phyloP scores from a whole-genome alignment of 2,113 vertebrate species.

The Spheniscus mendiculus region DNA sequence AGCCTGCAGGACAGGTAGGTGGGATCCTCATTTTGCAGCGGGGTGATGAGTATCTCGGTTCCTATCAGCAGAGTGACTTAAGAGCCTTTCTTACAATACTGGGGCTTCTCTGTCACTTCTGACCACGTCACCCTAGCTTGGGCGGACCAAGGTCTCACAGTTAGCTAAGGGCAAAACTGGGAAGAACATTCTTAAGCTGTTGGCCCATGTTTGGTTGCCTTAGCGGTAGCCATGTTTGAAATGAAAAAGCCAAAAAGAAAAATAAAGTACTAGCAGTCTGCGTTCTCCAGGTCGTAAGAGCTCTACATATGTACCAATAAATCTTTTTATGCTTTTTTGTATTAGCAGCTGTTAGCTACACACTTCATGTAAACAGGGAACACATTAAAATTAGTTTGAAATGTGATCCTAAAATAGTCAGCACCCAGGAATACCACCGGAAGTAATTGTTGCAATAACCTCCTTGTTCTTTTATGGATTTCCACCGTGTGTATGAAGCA shows the following conservation, averaged over 20 bases:
- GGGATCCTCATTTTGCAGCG: not conserved
- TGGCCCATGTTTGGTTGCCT: not conserved
- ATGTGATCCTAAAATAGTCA: not conserved
- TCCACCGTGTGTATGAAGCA: not conserved
- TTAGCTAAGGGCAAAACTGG: not conserved
- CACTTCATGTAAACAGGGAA: not conserved
- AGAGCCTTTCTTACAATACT: not conserved
- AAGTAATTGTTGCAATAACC: not conserved
- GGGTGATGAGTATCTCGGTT: not conserved
- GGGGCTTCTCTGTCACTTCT: not conserved
- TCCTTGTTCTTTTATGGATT: not conserved
- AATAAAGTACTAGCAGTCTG: not conserved
- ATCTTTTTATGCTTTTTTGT: not conserved
- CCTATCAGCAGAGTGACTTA: too few relatives aligned
- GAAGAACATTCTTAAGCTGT: not conserved
- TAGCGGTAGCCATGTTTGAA: not conserved
- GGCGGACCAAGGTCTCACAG: not conserved
- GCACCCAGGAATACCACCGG: not conserved
- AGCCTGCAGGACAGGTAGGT: not conserved
- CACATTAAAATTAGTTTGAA: not conserved
- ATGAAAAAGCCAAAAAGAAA: not conserved
- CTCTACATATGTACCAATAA: fast-evolving
- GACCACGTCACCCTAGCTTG: too few relatives aligned
- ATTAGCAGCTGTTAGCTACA: not conserved
- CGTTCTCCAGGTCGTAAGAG: not conserved